These are phyloP conservation scores for Panagrolaimus sp. DNA, from an alignment of 1,140 invertebrate genomes.

Conservation along the genomic window DNA sequence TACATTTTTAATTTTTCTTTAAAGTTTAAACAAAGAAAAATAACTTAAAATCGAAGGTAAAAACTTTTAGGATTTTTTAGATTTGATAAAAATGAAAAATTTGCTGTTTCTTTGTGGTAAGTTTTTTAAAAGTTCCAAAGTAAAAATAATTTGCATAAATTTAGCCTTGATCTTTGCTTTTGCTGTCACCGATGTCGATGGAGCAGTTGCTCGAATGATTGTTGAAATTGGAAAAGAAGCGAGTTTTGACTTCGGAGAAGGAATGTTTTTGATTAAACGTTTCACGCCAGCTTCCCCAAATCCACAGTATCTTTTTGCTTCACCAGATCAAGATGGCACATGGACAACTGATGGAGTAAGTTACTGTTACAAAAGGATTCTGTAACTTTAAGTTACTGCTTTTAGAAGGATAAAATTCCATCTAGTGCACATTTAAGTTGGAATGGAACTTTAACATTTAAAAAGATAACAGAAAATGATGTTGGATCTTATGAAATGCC, in stretches of 20 bases:
- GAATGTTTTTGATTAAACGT: slow-evolving; percentile 4
- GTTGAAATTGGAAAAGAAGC: slow-evolving; percentile 15
- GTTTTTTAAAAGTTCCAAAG: no score
- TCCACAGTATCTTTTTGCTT: slow-evolving; percentile 16
- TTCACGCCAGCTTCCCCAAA: background rate
- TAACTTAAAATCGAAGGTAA: no score
- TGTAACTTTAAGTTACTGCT: background rate
- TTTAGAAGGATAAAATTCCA: slow-evolving; percentile 10
- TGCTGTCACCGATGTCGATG: slow-evolving; percentile 3
- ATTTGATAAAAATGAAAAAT: no score
- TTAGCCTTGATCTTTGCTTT: no score
- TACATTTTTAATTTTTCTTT: no score
- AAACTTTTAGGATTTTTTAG: no score
- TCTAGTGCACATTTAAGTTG: background rate
- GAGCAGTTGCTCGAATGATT: slow-evolving; percentile 3
- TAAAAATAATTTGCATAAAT: no score
- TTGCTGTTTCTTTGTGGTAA: no score
- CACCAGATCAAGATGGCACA: background rate
- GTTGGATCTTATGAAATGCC: slow-evolving; percentile 13
- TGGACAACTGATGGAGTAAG: slow-evolving; percentile 21
- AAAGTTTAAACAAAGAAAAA: no score
- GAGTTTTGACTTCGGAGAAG: slow-evolving; percentile 6
- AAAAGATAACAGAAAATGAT: slow-evolving; percentile 13
- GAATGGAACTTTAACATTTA: slow-evolving; percentile 10
- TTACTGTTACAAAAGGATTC: background rate